Evolutionary conservation across 64 coral and sea anemone genomes (phyloP), one percentile per base, ranked within the genome.

Genomic region (Hydrozoanthus tunicans): DNA sequence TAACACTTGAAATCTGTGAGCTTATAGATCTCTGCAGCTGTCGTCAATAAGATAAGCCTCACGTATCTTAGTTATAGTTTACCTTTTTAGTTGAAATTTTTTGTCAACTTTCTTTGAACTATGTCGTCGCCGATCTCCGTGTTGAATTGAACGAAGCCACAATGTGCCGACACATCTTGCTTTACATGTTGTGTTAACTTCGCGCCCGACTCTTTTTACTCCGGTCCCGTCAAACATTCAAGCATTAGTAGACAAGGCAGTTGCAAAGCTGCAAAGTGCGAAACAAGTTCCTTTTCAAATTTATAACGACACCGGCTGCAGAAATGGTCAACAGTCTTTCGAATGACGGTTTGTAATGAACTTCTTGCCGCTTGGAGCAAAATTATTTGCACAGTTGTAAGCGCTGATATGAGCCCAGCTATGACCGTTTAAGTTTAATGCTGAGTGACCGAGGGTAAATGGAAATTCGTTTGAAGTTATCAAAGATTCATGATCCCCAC

Each of bases 391-490:
- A n/a, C 13, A 58, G 58, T 23, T 81, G 3, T 32, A 24, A 43
- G 27, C 5, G 26, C 7, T 7, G 9, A 51, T 27, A 74, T 74
- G 24, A 81, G 32, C 23, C 59, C 25, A 70, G 9, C 51, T 86
- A 72, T 75, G 69, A 51, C 67, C 56, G 69, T 88, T 86, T 51
- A 70, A 15, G 51, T 11, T 58, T 75, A 27, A 88, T 26, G 84
- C 55, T 88, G 68, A 88, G 26, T 12, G 24, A 88, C 70, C 68
- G 74, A 74, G 74, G 55, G 13, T 58, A 56, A 88, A 88, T 88
- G 56, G 69, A 88, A 88, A 75, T 88, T 88, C 74, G 56, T 60
- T 59, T 58, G 56, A 88, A 43, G 84, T 51, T 75, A 73, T 88
- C 43, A 88, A 88, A 74, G 55, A 88, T 88, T 88, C 20, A 88